Base-by-base conservation (phyloP, 2,888 invertebrate species). In the Argyresthia goedartella region DNA sequence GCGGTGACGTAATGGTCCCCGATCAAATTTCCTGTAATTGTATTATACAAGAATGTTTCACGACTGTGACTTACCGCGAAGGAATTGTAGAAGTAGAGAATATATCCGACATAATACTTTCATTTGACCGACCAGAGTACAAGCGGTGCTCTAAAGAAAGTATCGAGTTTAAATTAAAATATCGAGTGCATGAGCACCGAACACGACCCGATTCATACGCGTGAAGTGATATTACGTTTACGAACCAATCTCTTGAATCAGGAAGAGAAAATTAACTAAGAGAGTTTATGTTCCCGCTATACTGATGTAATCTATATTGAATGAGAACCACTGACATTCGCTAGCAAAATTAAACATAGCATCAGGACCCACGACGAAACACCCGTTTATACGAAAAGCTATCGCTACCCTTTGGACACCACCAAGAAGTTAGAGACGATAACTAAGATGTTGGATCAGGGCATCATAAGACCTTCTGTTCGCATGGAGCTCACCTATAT, bases 221-320 rank as follows among this genome's bases (percentile, higher is more conserved):
- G n/a, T n/a, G n/a, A n/a, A n/a, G n/a, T n/a, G n/a, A n/a, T n/a
- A n/a, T n/a, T n/a, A n/a, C n/a, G n/a, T n/a, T n/a, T n/a, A n/a
- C n/a, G n/a, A n/a, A n/a, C n/a, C n/a, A n/a, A n/a, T n/a, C n/a
- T n/a, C n/a, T n/a, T n/a, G n/a, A n/a, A n/a, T n/a, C n/a, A n/a
- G n/a, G n/a, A n/a, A n/a, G n/a, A n/a, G n/a, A n/a, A n/a, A n/a
- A n/a, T n/a, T n/a, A n/a, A 7, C 48, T 9, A 33, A 51, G 50
- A 53, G 25, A 10, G 51, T 14, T 34, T 57, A 1, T 55, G 57
- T 41, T 16, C 55, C 1, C 42, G 53, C 1, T 64, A 64, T 46
- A 50, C 57, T 0, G 62, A 62, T 14, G 57, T 61, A 0, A 60
- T 63, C 47, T 55, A 59, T 50, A 10, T 57, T 1, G 57, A 57